phyloP scores from a whole-genome alignment of 2,888 invertebrate genomes.

The Sphecodes monilicornis region DNA sequence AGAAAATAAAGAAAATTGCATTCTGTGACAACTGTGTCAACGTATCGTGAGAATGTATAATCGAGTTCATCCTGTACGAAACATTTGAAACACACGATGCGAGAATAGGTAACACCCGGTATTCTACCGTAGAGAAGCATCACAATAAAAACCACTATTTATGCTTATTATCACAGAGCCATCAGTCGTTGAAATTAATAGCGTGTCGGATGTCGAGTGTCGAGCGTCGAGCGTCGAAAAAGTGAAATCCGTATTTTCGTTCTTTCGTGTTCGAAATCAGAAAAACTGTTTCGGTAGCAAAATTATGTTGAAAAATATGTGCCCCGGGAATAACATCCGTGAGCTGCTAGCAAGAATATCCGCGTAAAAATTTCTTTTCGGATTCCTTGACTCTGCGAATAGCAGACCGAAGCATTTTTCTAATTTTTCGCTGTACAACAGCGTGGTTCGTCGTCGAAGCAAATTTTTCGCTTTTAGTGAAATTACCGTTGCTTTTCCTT shows the following conservation, averaged over 20 bases:
- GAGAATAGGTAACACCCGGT: not conserved
- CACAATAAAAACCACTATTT: slow-evolving; percentile 36
- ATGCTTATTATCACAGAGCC: slow-evolving; percentile 68
- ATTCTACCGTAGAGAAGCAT: slow-evolving; percentile 16
- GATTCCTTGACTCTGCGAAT: slow-evolving; percentile 12
- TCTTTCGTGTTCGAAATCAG: slow-evolving; percentile 37
- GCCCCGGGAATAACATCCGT: slow-evolving; percentile 30
- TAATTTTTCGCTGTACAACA: slow-evolving; percentile 18
- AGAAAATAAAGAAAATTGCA: slow-evolving; percentile 14
- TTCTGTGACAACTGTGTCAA: slow-evolving; percentile 49
- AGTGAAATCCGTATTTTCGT: slow-evolving; percentile 11
- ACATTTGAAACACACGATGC: not conserved
- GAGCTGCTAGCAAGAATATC: slow-evolving; percentile 24
- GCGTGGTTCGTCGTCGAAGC: not conserved
- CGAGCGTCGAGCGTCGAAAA: not conserved
- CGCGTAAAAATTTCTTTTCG: slow-evolving; percentile 30
- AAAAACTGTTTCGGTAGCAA: slow-evolving; percentile 47
- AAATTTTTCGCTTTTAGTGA: slow-evolving; percentile 3
- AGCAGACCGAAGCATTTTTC: slow-evolving; percentile 24
- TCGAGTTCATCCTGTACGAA: not conserved
- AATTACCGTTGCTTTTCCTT: not conserved
- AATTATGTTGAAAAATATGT: slow-evolving; percentile 54
- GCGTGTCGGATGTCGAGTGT: not conserved
- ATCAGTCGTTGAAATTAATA: slow-evolving; percentile 38
- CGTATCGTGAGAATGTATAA: not conserved